phyloP scores from a whole-genome alignment of 2,797 vertebrate species.

The Lophura swinhoii region DNA sequence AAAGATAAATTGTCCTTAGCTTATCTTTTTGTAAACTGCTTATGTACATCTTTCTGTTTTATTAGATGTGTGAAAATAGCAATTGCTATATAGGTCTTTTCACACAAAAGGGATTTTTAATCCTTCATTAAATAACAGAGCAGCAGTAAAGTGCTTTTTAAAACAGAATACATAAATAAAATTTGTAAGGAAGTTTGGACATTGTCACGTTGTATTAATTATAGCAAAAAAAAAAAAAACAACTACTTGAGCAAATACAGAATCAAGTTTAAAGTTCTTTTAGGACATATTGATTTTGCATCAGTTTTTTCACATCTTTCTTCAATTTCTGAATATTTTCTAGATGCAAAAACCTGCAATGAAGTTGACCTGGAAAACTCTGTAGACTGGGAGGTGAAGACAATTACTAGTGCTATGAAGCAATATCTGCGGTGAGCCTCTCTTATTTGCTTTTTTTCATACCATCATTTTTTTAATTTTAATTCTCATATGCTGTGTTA shows the following conservation, averaged over 20 bases:
- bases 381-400: slow-evolving; percentile 96
- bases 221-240: background rate
- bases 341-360: slow-evolving; percentile 89
- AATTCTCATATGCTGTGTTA: background rate
- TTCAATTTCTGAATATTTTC: slow-evolving; percentile 10
- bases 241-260: background rate
- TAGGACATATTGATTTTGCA: background rate
- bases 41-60: background rate
- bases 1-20: background rate
- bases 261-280: background rate
- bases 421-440: slow-evolving; percentile 90
- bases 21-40: background rate
- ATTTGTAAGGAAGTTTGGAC: background rate
- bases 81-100: background rate
- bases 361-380: slow-evolving; percentile 89
- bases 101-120: background rate
- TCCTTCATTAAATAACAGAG: background rate
- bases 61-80: slow-evolving; percentile 28
- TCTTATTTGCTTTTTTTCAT: background rate
- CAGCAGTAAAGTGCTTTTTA: background rate
- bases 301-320: background rate
- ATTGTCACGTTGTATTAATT: background rate
- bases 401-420: slow-evolving; percentile 95
- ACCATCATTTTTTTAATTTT: background rate
- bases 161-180: background rate